phyloP scores from a whole-genome alignment of 2,113 vertebrate species.

The Galemys pyrenaicus region DNA sequence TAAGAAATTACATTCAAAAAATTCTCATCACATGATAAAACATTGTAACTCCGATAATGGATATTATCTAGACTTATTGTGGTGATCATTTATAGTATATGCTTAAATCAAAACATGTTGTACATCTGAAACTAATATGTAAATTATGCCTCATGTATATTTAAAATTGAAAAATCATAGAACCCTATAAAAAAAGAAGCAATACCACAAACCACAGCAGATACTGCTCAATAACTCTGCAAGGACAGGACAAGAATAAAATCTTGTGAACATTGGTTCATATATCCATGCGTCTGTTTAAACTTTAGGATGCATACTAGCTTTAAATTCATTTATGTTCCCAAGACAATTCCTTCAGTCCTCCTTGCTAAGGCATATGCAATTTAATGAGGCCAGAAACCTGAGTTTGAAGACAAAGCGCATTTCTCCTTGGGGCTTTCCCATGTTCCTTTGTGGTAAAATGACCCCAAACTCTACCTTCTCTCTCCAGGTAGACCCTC shows the following conservation, averaged over 20 bases:
- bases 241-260: not conserved
- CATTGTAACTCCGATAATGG: too few relatives aligned
- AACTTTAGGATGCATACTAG: not conserved
- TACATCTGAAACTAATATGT: too few relatives aligned
- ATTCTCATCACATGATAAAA: too few relatives aligned
- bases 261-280: not conserved
- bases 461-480: not conserved
- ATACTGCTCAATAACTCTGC: not conserved
- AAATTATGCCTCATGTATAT: too few relatives aligned
- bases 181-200: not conserved
- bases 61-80: too few relatives aligned
- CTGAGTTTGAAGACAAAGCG: not conserved
- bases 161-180: too few relatives aligned
- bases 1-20: too few relatives aligned
- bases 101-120: too few relatives aligned
- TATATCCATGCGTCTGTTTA: not conserved
- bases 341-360: not conserved
- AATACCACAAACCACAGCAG: slow-evolving; percentile 1
- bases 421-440: not conserved
- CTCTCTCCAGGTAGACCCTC: not conserved
- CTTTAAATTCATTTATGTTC: not conserved
- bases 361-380: not conserved
- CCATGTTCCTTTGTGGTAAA: not conserved
- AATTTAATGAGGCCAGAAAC: not conserved
- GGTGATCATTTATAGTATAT: too few relatives aligned